These are phyloP conservation scores for Emys orbicularis DNA, from an alignment of 2,797 vertebrate genomes.

Conservation along the genomic window DNA sequence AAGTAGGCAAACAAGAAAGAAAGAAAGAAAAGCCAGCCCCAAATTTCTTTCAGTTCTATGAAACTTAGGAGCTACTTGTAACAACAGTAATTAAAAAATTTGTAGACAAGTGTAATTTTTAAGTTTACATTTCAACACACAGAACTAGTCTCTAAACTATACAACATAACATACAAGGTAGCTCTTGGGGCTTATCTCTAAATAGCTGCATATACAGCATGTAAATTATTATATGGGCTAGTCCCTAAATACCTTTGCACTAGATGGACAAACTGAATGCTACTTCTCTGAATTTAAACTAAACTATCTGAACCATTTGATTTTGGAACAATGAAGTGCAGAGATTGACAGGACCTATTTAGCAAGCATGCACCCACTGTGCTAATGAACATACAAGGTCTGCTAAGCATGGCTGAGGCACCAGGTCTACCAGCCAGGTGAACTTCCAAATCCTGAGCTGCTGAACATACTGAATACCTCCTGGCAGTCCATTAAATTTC, in stretches of 20 bases:
- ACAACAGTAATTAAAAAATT: background rate
- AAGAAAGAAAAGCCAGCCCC: background rate
- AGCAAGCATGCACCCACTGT: background rate
- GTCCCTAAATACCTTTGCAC: background rate
- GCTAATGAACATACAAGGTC: background rate
- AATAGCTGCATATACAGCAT: background rate
- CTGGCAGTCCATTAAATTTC: conserved; percentile 16
- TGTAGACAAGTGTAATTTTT: background rate
- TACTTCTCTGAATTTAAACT: background rate
- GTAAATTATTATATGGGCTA: background rate
- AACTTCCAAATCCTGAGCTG: background rate
- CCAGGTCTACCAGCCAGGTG: background rate
- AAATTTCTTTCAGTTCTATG: background rate
- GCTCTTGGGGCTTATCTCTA: background rate
- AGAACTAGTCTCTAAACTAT: background rate
- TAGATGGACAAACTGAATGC: background rate
- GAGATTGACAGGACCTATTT: background rate
- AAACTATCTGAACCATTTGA: background rate
- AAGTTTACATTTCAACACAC: background rate
- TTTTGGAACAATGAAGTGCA: background rate
- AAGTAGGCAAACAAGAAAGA: background rate
- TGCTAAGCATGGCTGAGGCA: conserved; percentile 8
- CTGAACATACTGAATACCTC: conserved; percentile 4
- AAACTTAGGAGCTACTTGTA: background rate
- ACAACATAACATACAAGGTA: background rate